Conservation (phyloP, 2,888 invertebrate genomes). For the Sphaerolaimus hirsutus region DNA sequence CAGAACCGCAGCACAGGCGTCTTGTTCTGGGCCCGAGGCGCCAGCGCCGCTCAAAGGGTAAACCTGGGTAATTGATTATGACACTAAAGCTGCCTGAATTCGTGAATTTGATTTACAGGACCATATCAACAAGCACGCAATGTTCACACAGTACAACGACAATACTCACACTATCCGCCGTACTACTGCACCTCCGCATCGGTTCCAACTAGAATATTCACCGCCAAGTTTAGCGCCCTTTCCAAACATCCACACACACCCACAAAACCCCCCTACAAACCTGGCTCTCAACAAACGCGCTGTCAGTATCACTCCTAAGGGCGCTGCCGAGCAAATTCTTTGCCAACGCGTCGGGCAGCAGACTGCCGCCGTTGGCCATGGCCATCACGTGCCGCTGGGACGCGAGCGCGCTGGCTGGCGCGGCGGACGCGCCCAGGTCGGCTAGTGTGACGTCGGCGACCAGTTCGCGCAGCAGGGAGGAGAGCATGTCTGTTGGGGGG, state of each 20-base stretch:
- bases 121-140: too few relatives aligned
- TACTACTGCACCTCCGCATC: slow-evolving; percentile 7
- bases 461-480: slow-evolving; percentile 61
- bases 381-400: slow-evolving; percentile 65
- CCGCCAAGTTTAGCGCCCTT: background rate
- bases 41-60: too few relatives aligned
- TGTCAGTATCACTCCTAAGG: slow-evolving; percentile 62
- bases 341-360: slow-evolving; percentile 62
- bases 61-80: too few relatives aligned
- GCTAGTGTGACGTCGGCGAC: slow-evolving; percentile 78
- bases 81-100: too few relatives aligned
- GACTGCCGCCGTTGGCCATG: too few relatives aligned
- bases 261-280: slow-evolving; percentile 31
- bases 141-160: too few relatives aligned
- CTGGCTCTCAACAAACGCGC: slow-evolving; percentile 86
- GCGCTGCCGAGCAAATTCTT: slow-evolving; percentile 75
- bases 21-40: too few relatives aligned
- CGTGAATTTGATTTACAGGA: too few relatives aligned
- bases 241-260: background rate
- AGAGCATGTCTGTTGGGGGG: slow-evolving; percentile 38
- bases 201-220: background rate
- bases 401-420: slow-evolving; percentile 55
- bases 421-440: slow-evolving; percentile 63
- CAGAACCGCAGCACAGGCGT: too few relatives aligned
- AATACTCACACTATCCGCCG: slow-evolving; percentile 25